phyloP scores from a whole-genome alignment of 2,797 vertebrate genomes.

The Bryconaethiops microstoma region DNA sequence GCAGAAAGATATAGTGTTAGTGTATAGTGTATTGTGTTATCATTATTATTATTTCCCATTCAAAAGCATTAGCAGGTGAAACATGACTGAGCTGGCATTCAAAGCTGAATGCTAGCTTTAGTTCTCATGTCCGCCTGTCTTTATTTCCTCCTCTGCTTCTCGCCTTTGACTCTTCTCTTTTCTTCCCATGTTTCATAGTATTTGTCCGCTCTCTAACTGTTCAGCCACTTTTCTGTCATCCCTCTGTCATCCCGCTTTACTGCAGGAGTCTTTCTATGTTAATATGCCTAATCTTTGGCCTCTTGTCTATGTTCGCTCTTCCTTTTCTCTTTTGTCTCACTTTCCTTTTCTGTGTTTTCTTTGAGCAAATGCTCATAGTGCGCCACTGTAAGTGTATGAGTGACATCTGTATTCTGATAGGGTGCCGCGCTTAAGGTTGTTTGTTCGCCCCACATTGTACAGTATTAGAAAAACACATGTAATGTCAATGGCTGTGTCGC shows the following conservation, averaged over 20 bases:
- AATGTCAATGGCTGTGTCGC: slow-evolving; percentile 62
- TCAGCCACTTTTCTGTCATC: neutral
- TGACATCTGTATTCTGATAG: slow-evolving; percentile 48
- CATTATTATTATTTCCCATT: neutral
- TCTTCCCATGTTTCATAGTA: neutral
- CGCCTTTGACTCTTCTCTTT: slow-evolving; percentile 5
- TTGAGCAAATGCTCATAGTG: neutral
- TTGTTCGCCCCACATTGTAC: slow-evolving; percentile 56
- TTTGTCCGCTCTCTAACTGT: neutral
- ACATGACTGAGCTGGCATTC: neutral
- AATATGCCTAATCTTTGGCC: slow-evolving; percentile 7
- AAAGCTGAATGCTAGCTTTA: neutral
- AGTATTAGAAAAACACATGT: slow-evolving; percentile 65
- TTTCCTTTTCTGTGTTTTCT: slow-evolving; percentile 14
- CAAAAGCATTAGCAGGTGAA: neutral
- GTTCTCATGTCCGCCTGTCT: neutral
- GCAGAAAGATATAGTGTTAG: neutral
- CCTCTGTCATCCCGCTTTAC: slow-evolving; percentile 14
- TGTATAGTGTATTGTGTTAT: neutral
- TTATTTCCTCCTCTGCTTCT: slow-evolving; percentile 10
- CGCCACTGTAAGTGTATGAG: slow-evolving; percentile 7
- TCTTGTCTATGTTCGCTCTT: slow-evolving; percentile 16
- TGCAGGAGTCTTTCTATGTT: slow-evolving; percentile 1
- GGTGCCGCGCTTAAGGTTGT: slow-evolving; percentile 37
- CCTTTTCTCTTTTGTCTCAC: slow-evolving; percentile 5